Evolutionary conservation across 1,140 invertebrate species (phyloP).

Genomic region (Eupristina koningsbergeri): DNA sequence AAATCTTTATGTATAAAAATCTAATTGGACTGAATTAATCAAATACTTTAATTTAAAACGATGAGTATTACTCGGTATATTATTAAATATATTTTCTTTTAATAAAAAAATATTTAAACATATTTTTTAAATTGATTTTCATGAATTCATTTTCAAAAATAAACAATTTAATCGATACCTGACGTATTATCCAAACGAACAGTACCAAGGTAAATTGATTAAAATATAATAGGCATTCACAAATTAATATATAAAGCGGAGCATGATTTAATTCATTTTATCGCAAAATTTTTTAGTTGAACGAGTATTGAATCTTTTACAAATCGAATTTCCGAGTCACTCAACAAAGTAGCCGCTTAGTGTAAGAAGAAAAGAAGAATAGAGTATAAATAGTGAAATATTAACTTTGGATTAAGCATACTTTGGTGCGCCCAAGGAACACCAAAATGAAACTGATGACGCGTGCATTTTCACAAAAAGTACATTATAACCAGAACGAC

Average conservation of each 20-base stretch:
- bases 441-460: conserved; percentile 15
- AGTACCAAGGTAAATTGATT: background rate
- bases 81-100: no score
- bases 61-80: no score
- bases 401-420: background rate
- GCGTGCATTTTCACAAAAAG: background rate
- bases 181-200: background rate
- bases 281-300: background rate
- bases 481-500: conserved; percentile 3
- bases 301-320: background rate
- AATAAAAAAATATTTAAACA: no score
- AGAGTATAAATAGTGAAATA: conserved; percentile 16
- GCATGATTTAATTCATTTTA: conserved; percentile 16
- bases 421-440: background rate
- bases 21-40: no score
- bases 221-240: conserved; percentile 13
- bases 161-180: background rate
- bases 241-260: conserved; percentile 9
- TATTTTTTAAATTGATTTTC: background rate
- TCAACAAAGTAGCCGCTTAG: conserved; percentile 36
- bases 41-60: no score
- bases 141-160: background rate
- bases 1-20: no score
- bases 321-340: conserved; percentile 28
- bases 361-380: conserved; percentile 14